Percentiles rank a stretch among this genome's conserved stretches.
Evolutionary conservation across 1,140 invertebrate species (phyloP).

Genomic region (Tetranychus urticae): DNA sequence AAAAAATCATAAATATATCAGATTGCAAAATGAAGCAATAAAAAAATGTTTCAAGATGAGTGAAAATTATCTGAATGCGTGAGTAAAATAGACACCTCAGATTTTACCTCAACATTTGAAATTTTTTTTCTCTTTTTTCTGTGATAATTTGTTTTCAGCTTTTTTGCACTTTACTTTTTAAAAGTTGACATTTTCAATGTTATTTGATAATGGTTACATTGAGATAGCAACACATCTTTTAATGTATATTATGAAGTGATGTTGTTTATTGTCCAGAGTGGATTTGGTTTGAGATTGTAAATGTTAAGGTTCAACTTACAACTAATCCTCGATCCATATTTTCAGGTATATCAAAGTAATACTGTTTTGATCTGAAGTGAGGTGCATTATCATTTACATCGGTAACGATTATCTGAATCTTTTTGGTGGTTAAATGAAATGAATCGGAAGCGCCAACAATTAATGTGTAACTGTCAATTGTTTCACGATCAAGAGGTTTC

Average conservation of each 20-base stretch:
- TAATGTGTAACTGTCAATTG: constrained; percentile 46
- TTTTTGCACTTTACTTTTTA: too few species aligned
- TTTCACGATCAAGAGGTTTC: constrained; percentile 60
- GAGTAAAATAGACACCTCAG: too few species aligned
- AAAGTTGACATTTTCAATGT: too few species aligned
- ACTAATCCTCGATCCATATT: constrained; percentile 45
- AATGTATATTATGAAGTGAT: neutral
- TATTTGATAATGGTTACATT: too few species aligned
- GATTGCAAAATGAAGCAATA: too few species aligned
- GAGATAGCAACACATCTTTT: too few species aligned
- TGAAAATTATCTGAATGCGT: too few species aligned
- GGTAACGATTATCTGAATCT: neutral
- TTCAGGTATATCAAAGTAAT: constrained; percentile 70
- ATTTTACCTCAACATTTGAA: too few species aligned
- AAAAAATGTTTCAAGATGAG: too few species aligned
- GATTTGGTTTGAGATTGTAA: neutral
- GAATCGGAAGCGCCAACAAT: constrained; percentile 64
- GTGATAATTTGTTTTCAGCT: too few species aligned
- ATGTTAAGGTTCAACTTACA: constrained; percentile 1
- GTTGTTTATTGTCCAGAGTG: neutral
- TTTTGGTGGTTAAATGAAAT: constrained; percentile 9
- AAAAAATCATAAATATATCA: too few species aligned
- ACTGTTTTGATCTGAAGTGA: constrained; percentile 49
- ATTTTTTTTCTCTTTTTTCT: too few species aligned
- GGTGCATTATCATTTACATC: constrained; percentile 84